Conservation (phyloP, 2,888 invertebrate genomes). For the Invenusta paracnida region DNA sequence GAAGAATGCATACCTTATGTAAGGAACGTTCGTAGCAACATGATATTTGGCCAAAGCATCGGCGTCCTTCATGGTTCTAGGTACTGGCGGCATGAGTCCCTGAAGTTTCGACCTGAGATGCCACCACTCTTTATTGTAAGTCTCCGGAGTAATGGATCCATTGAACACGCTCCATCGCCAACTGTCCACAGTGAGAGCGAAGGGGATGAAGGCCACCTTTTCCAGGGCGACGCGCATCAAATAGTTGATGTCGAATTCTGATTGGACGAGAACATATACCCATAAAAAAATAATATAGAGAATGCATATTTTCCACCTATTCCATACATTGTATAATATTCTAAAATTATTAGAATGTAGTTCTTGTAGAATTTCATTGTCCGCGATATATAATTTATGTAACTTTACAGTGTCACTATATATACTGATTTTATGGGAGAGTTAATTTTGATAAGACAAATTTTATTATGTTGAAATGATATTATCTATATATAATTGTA, state of each 20-base stretch:
- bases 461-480: too few species aligned
- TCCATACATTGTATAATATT: too few species aligned
- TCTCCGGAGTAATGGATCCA: conserved; percentile 50
- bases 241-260: conserved; percentile 35
- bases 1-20: conserved; percentile 41
- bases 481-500: too few species aligned
- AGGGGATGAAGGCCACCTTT: conserved; percentile 62
- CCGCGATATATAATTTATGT: too few species aligned
- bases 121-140: conserved; percentile 62
- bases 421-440: too few species aligned
- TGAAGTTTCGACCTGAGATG: conserved; percentile 53
- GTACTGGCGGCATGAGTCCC: neutral
- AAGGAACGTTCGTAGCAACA: conserved; percentile 27
- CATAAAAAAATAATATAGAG: too few species aligned
- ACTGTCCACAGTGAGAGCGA: conserved; percentile 61
- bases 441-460: too few species aligned
- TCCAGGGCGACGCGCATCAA: conserved; percentile 56
- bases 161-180: conserved; percentile 61
- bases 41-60: conserved; percentile 32
- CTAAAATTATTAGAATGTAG: too few species aligned
- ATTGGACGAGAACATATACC: neutral
- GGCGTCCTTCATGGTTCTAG: neutral
- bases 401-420: too few species aligned
- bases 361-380: too few species aligned
- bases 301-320: too few species aligned